Conservation (phyloP, 2,888 invertebrate genomes). For the Dastarcus helophoroides region DNA sequence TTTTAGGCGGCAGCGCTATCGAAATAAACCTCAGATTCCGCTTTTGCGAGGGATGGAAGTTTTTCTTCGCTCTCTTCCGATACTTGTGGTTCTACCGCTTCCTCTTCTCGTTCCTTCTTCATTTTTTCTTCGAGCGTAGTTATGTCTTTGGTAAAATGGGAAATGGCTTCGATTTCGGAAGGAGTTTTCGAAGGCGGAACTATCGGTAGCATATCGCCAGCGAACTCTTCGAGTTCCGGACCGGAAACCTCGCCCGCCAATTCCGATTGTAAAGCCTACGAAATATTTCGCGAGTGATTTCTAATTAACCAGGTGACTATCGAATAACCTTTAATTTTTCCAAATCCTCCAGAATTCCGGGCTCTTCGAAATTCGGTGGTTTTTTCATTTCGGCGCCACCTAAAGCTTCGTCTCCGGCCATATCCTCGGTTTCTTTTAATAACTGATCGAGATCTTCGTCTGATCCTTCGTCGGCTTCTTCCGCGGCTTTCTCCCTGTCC, state of each 20-base stretch:
- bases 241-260: constrained; percentile 8
- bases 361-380: constrained; percentile 9
- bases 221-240: constrained; percentile 8
- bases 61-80: too few relatives aligned
- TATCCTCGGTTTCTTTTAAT: too few relatives aligned
- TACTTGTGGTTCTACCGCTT: constrained; percentile 3
- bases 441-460: too few relatives aligned
- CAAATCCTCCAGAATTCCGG: constrained; percentile 9
- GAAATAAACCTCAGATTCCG: too few relatives aligned
- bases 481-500: constrained; percentile 5
- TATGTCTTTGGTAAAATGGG: constrained; percentile 6
- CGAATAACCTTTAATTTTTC: constrained; percentile 5
- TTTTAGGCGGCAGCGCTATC: neutral
- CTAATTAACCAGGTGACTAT: neutral
- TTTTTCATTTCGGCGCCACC: too few relatives aligned
- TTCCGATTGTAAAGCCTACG: constrained; percentile 8
- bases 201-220: constrained; percentile 6
- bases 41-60: too few relatives aligned
- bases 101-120: neutral
- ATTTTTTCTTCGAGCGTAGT: constrained; percentile 8
- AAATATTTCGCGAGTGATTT: neutral
- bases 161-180: constrained; percentile 9
- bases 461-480: constrained; percentile 2
- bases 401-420: too few relatives aligned
- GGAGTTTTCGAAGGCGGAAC: constrained; percentile 7